Base-by-base conservation (phyloP, 2,888 invertebrate species). In the Drosophila neonasuta region DNA sequence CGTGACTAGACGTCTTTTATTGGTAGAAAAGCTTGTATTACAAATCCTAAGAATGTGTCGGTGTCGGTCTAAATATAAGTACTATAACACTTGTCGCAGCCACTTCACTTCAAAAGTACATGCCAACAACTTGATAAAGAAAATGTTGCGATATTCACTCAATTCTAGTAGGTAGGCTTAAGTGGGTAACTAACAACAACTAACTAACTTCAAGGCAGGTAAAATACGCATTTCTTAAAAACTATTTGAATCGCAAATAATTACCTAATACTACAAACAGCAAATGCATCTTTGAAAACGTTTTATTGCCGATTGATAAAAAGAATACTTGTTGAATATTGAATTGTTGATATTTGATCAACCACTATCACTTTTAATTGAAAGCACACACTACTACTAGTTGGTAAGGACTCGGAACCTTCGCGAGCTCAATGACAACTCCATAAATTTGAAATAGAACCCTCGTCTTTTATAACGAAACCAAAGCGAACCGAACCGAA, bases 391-490 rank as follows among this genome's bases (percentile, higher is more conserved):
- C 13, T 32, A 44, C 46, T 24, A 45, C 24, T 60, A 39, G 49
- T 50, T 65, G 44, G 61, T 56, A 77, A 82, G 87, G 87, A 82
- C 81, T 62, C 63, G 64, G 52, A 65, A 69, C 74, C 68, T 66
- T 61, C 49, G 78, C 68, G 45, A 58, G 78, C 70, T 82, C 68
- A 71, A 71, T 65, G 64, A 30, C 55, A 87, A 82, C 82, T 82
- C 87, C 82, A 85, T 80, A 69, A 77, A 85, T 52, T 56, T 58
- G 62, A 50, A 70, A 64, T 49, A 55, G 63, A 63, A 66, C 36
- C 74, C 70, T 56, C 64, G 74, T 72, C 86, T 82, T 87, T 82
- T 87, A 87, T 87, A 82, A 82, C 46, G 45, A 60, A 57, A 39
- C 55, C 58, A 55, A 73, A 61, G 45, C 55, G 50, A 65, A 63